phyloP scores from a whole-genome alignment of 30 jellyfish, hydroid and myxozoan genomes.

The Aurelia sp. region DNA sequence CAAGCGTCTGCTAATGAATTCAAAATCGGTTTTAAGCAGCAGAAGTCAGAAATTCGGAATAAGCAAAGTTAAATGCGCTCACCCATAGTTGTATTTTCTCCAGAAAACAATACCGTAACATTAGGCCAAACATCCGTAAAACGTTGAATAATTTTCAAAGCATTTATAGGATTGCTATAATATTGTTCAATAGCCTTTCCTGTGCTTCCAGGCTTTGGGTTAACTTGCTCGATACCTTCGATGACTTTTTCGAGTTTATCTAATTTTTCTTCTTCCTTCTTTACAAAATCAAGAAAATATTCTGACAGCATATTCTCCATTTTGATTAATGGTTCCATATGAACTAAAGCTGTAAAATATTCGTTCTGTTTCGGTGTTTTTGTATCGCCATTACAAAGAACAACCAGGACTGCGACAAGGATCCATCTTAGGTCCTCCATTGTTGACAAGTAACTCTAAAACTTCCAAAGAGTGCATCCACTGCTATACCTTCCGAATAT shows the following conservation, averaged over 20 bases:
- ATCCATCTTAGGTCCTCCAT: neutral
- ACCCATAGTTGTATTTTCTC: conserved; percentile 52
- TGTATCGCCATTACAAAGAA: conserved; percentile 19
- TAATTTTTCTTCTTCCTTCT: conserved; percentile 68
- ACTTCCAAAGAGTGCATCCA: neutral
- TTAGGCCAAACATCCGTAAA: conserved; percentile 79
- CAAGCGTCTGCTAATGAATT: no score
- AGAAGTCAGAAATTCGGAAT: neutral
- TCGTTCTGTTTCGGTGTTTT: conserved; percentile 26
- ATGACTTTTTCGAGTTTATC: conserved; percentile 58
- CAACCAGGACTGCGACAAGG: conserved; percentile 4
- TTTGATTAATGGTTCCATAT: conserved; percentile 71
- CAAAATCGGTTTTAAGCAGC: neutral
- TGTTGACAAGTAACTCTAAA: neutral
- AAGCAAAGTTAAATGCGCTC: neutral
- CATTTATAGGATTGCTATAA: conserved; percentile 62
- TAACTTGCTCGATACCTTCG: conserved; percentile 35
- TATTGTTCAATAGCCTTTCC: conserved; percentile 19
- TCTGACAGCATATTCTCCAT: conserved; percentile 75
- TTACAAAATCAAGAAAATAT: conserved; percentile 43
- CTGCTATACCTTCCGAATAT: neutral
- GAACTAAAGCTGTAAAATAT: conserved; percentile 81
- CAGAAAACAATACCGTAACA: conserved; percentile 1
- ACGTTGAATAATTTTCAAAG: conserved; percentile 65
- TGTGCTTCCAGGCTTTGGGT: conserved; percentile 11